phyloP scores from a whole-genome alignment of 2,888 invertebrate species.

The Heliconius erato region DNA sequence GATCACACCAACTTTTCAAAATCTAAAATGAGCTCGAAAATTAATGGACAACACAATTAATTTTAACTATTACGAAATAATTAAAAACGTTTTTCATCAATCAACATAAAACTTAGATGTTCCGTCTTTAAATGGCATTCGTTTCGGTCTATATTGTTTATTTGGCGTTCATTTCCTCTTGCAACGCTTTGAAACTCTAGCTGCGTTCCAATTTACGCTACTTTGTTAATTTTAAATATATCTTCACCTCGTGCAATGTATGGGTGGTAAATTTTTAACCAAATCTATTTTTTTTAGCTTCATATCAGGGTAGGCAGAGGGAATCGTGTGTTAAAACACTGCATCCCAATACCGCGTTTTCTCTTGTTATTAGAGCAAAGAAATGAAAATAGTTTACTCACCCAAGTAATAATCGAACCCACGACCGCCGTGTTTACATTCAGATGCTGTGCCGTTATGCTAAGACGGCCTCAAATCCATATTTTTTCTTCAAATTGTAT shows the following conservation, averaged over 20 bases:
- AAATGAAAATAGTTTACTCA: neutral
- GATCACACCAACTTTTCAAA: neutral
- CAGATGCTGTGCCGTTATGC: neutral
- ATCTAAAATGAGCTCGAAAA: neutral
- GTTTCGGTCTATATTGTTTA: conserved; percentile 40
- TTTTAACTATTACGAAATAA: conserved; percentile 12
- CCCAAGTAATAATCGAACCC: neutral
- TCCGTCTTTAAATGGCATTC: conserved; percentile 38
- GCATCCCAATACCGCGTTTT: neutral
- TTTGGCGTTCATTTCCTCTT: conserved; percentile 56
- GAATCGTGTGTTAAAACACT: too few species aligned
- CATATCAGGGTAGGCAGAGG: too few species aligned
- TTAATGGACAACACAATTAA: neutral
- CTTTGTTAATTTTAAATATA: conserved; percentile 38
- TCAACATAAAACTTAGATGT: conserved; percentile 33
- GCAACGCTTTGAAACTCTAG: conserved; percentile 68
- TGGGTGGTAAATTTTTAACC: too few species aligned
- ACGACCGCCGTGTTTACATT: neutral
- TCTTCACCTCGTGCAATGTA: conserved; percentile 41
- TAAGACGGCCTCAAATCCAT: too few species aligned
- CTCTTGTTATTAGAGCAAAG: neutral
- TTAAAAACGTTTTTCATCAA: conserved; percentile 28
- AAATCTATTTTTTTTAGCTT: too few species aligned
- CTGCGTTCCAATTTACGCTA: conserved; percentile 60
- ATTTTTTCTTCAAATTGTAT: too few species aligned